Percentiles rank a stretch among this genome's conserved stretches.
Conservation (phyloP, 2,888 invertebrate species). For the Lycophotia porphyrea region DNA sequence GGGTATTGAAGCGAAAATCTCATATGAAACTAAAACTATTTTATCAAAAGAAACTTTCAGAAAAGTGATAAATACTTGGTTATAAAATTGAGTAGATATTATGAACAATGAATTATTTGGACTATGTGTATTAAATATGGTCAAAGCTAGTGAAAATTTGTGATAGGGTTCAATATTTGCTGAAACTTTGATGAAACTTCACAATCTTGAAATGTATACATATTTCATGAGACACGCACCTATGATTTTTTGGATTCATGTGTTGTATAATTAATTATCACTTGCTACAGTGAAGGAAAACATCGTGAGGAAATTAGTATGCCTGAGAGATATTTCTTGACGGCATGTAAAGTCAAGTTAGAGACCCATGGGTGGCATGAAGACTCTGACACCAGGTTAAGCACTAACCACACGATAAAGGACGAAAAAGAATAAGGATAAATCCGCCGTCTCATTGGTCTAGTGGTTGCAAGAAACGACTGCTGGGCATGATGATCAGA, state of each 20-base stretch:
- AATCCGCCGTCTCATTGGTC: too few species aligned
- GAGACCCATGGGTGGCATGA: too few species aligned
- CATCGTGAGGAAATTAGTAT: too few species aligned
- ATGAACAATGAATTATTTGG: conserved; percentile 1
- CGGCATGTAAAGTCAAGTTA: too few species aligned
- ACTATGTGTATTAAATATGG: neutral
- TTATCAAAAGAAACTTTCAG: conserved; percentile 2
- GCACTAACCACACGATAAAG: too few species aligned
- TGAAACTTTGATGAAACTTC: neutral
- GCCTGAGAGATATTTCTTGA: too few species aligned
- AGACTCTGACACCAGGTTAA: too few species aligned
- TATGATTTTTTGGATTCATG: too few species aligned
- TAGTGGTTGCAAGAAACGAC: neutral
- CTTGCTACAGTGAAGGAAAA: too few species aligned
- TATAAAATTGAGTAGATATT: neutral
- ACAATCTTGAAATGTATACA: neutral
- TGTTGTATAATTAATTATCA: too few species aligned
- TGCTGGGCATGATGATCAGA: neutral
- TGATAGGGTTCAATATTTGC: neutral
- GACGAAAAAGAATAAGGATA: too few species aligned
- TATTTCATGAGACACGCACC: too few species aligned
- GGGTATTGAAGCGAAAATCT: neutral
- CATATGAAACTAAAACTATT: conserved; percentile 8
- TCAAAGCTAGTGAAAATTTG: neutral
- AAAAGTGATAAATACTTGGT: conserved; percentile 16